Percentiles rank a stretch among this genome's conserved stretches.
Conservation (phyloP, 37 sponge, comb jelly and placozoan genomes). For the Aphrocallistes beatrix region DNA sequence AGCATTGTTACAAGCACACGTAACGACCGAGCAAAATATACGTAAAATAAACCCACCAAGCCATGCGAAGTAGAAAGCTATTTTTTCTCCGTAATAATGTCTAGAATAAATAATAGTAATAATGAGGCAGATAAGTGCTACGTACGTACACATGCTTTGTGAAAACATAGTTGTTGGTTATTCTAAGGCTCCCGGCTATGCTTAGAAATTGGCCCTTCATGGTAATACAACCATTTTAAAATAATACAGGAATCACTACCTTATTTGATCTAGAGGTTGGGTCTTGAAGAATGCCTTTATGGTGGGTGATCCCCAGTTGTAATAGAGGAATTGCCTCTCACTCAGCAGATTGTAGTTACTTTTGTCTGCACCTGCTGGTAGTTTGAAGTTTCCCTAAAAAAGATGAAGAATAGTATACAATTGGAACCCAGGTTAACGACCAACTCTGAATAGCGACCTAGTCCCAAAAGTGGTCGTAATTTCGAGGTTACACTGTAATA, state of each 20-base stretch:
- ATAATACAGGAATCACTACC: neutral
- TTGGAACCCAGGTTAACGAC: too few relatives aligned
- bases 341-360: neutral
- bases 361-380: neutral
- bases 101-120: constrained; percentile 21
- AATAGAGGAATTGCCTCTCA: constrained; percentile 51
- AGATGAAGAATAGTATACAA: too few relatives aligned
- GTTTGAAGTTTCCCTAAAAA: constrained; percentile 10
- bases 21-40: neutral
- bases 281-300: constrained; percentile 24
- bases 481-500: too few relatives aligned
- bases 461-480: too few relatives aligned
- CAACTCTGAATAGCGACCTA: too few relatives aligned
- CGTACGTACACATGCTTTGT: too few relatives aligned
- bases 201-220: neutral
- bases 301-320: constrained; percentile 35
- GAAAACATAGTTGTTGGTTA: too few relatives aligned
- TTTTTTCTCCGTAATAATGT: constrained; percentile 52
- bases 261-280: constrained; percentile 40
- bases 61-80: constrained; percentile 32
- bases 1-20: neutral
- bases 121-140: too few relatives aligned
- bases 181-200: too few relatives aligned
- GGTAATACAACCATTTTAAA: too few relatives aligned
- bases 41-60: neutral